Evolutionary conservation across 2,888 invertebrate genomes (phyloP), one percentile per base, ranked within the genome.

Genomic region (Ligdia adustata): DNA sequence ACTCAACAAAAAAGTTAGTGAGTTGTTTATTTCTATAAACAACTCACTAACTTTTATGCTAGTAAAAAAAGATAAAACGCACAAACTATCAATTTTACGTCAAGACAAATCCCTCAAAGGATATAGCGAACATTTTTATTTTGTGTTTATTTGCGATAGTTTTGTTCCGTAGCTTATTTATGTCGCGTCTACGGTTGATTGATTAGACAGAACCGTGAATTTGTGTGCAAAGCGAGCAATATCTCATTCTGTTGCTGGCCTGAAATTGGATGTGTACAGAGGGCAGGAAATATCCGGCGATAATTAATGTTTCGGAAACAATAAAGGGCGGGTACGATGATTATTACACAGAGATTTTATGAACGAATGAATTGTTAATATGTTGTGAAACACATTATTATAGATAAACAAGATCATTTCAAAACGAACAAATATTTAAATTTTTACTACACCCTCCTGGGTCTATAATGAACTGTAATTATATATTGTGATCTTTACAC

Each of bases 181-280:
- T 46, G 52, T 42, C 42, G 32, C 42, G 33, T 42, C 42, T 38
- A 20, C 46, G 34, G 38, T 46, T 52, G 52, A 52, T 52, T 52
- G 52, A 52, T 52, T 52, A 47, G 46, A 44, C 42, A 20, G 44
- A 16, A 14, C 38, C 38, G 42, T 38, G 48, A 49, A 49, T 49
- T 49, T 49, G 50, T 41, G 50, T 45, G 45, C 50, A 51, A 51
- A 51, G 41, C 45, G 50, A 51, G 50, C 40, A 45, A 51, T 51
- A 49, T 49, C 42, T 49, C 48, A 49, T 49, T 49, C 48, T 32
- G 37, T 13, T 42, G 48, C 48, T 33, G 38, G 37, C 28, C 42
- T 22, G 26, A 49, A 49, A 49, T 49, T 42, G 48, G 42, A 42
- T 49, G 42, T 38, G 48, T 49, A 49, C 48, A 33, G 42, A 48